Base-by-base conservation (phyloP, 2,797 vertebrate species). In the Thaleichthys pacificus region DNA sequence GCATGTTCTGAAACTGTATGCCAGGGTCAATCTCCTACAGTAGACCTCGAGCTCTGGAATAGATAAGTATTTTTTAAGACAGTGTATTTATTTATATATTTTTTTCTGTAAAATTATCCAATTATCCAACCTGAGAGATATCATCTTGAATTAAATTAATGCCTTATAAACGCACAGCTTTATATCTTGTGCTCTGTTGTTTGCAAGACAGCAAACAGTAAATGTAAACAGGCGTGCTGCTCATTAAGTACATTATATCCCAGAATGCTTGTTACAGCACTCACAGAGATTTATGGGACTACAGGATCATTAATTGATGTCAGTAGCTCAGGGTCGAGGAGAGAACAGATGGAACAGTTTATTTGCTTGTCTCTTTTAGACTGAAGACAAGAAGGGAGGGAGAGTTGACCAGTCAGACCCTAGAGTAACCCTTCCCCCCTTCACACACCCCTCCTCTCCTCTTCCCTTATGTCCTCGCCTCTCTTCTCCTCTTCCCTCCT, bases 231-330 rank as follows among this genome's bases (percentile, higher is more conserved):
- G 56, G 75, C 77, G 47, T 70, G 73, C 82, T 86, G 73, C 82
- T 86, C 82, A 82, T 90, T 88, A 81, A 76, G 30, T 67, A 76
- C 71, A 77, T 87, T 76, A 67, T 78, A 64, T 79, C 81, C 74
- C 70, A 78, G 84, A 70, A 85, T 86, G 77, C 76, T 80, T 1
- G 1, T 57, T 61, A 69, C 77, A 72, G 69, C 47, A 75, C 58
- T 73, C 71, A 75, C 49, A 19, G 69, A 63, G 70, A 67, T 69
- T 62, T 74, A 5, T 56, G 66, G 73, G 72, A 77, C 64, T 72
- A 77, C 64, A 24, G 57, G 70, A 12, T 42, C 69, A 69, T 71
- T 75, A 68, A 47, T 26, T 58, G 80, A 63, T 76, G 75, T 69
- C 69, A 73, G 74, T 63, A 57, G 64, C 66, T 54, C 69, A 19